Base-by-base conservation (phyloP, 2,797 vertebrate species). In the Tamandua tetradactyla region DNA sequence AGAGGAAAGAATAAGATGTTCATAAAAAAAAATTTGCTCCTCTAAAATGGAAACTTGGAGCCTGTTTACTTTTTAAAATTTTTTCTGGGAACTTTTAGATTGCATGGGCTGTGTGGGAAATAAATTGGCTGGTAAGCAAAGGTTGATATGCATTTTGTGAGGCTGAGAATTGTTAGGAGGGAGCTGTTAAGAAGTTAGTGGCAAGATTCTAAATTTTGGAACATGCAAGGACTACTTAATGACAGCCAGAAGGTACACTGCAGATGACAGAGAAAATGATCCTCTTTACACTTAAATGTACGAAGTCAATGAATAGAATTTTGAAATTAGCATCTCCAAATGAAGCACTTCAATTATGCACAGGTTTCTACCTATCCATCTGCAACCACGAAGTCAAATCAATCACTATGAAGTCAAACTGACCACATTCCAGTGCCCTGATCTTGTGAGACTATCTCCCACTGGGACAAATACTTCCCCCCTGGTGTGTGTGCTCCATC, bases 401-500 rank as follows among this genome's bases (percentile, higher is more conserved):
- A 25, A 7, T 11, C 27, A 27, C 12, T 55, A 3, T 59, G 52
- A 87, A 59, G 78, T 74, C 75, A 79, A 74, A 66, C 49, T n/a
- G 79, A 18, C 8, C 32, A 15, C 10, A 22, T 37, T 12, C 18
- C 23, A 2, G 9, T 14, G 22, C 10, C 40, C 1, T 0, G 22
- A 47, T n/a, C 40, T 47, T 20, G 18, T 44, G 64, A 10, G 20
- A 5, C 35, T 32, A 55, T n/a, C 61, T 47, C 79, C 75, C 61
- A 8, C 14, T 11, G 44, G 82, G 74, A 27, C 23, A n/a, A 0
- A 42, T 6, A 4, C 17, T 7, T 25, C 42, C n/a, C 25, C 42
- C 72, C n/a, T 0, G 5, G 57, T 2, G 0, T 0, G 0, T 0
- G 0, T 1, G 6, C 20, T n/a, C 47, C 5, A 2, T 12, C 55